These are phyloP conservation scores for Chondrilla cf. caribensis DNA, from an alignment of 37 sponge, comb jelly and placozoan genomes.

Conservation along the genomic window DNA sequence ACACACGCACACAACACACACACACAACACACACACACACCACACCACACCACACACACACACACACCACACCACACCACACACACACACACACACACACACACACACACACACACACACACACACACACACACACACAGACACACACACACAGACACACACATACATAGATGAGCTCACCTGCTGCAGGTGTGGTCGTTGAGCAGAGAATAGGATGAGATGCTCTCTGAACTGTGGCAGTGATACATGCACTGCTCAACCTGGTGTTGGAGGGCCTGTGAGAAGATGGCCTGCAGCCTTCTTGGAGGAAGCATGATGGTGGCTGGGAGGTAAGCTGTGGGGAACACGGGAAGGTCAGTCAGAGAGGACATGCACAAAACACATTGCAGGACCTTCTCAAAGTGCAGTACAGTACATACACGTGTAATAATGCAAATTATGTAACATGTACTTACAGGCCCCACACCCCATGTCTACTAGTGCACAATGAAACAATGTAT, in stretches of 20 bases:
- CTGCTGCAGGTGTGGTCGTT: conserved; percentile 87
- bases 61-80: too few relatives aligned
- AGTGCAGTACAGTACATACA: too few relatives aligned
- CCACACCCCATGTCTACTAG: too few relatives aligned
- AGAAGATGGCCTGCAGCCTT: conserved; percentile 69
- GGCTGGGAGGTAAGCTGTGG: conserved; percentile 83
- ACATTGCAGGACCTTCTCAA: too few relatives aligned
- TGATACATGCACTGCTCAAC: conserved; percentile 84
- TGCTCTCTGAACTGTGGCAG: conserved; percentile 25
- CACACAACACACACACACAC: too few relatives aligned
- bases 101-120: conserved; percentile 20
- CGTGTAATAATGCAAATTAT: too few relatives aligned
- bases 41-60: too few relatives aligned
- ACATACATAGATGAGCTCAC: conserved; percentile 32
- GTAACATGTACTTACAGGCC: too few relatives aligned
- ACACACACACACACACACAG: conserved; percentile 1
- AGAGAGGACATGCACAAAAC: not conserved
- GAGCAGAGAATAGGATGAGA: conserved; percentile 60
- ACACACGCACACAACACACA: too few relatives aligned
- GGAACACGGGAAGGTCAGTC: not conserved
- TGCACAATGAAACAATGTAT: too few relatives aligned
- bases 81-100: conserved; percentile 19
- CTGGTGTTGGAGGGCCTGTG: conserved; percentile 82
- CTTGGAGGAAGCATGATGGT: conserved; percentile 90
- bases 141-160: not conserved